phyloP scores from a whole-genome alignment of 2,113 vertebrate genomes.

The Chrysochloris asiatica region DNA sequence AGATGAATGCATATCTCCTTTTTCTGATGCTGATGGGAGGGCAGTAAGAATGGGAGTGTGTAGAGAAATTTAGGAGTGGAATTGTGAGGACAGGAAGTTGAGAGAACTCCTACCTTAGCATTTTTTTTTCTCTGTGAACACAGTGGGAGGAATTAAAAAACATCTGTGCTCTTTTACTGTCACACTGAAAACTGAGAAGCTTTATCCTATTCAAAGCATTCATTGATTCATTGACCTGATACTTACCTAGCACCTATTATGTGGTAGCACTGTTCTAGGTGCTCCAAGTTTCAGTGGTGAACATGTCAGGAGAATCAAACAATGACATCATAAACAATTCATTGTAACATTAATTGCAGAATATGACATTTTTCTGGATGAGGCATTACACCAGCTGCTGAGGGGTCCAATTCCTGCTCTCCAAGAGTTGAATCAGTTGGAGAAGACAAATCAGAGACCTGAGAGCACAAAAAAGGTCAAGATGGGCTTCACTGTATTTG shows the following conservation, averaged over 20 bases:
- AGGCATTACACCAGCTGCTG: not conserved
- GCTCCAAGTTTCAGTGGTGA: conserved; percentile 8
- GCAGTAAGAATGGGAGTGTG: not conserved
- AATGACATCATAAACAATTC: not conserved
- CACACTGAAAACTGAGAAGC: not conserved
- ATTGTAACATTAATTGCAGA: not conserved
- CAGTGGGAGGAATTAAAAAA: conserved; percentile 16
- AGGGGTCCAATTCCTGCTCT: not conserved
- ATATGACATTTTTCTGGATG: not conserved
- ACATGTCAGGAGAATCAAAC: not conserved
- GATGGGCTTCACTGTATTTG: not conserved
- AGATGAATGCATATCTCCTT: not conserved
- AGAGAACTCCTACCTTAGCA: not conserved
- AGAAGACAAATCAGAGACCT: not conserved
- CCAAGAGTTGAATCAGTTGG: not conserved
- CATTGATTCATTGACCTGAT: conserved; percentile 9
- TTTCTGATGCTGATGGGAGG: not conserved
- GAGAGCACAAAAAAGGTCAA: not conserved
- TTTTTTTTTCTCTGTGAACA: conserved; percentile 42
- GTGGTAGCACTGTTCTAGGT: not conserved
- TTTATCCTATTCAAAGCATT: conserved; percentile 1
- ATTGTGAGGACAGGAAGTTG: not conserved
- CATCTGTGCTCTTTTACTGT: not conserved
- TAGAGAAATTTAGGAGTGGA: not conserved
- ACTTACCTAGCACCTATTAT: not conserved